phyloP scores from a whole-genome alignment of 2,888 invertebrate species.

The Masnerella sp. region DNA sequence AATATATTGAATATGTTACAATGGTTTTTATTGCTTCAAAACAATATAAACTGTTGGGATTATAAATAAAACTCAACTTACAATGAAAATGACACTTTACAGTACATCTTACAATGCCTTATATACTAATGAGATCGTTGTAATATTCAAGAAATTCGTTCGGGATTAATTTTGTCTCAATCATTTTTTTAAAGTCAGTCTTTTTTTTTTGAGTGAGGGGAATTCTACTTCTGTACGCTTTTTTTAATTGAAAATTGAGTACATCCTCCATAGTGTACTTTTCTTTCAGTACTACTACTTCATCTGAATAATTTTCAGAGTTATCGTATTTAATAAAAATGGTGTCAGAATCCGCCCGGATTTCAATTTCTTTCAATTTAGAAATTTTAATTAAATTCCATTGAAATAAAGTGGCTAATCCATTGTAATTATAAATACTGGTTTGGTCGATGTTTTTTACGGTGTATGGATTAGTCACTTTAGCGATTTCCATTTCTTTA shows the following conservation, averaged over 20 bases:
- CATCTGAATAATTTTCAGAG: not conserved
- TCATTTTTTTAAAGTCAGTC: not conserved
- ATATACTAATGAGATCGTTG: too few relatives aligned
- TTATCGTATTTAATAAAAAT: not conserved
- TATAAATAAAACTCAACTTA: too few relatives aligned
- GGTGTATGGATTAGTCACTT: not conserved
- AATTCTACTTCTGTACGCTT: not conserved
- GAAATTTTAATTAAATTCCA: not conserved
- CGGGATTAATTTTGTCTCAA: not conserved
- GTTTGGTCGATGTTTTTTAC: not conserved
- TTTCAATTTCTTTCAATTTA: not conserved
- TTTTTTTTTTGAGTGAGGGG: not conserved
- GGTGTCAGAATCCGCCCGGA: not conserved
- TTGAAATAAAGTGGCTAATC: not conserved
- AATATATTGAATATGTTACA: too few relatives aligned
- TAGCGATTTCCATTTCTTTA: not conserved
- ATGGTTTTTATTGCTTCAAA: too few relatives aligned
- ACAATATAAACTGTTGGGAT: too few relatives aligned
- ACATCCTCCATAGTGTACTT: not conserved
- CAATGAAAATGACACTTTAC: too few relatives aligned
- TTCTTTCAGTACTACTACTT: not conserved
- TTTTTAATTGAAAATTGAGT: not conserved
- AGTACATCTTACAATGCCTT: too few relatives aligned
- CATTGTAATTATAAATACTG: not conserved
- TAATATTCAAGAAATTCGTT: too few relatives aligned